A percentile compares a stretch with the other conserved stretches of the same genome.
Conservation (phyloP, 2,888 invertebrate species). For the Leptinotarsa haldemani region DNA sequence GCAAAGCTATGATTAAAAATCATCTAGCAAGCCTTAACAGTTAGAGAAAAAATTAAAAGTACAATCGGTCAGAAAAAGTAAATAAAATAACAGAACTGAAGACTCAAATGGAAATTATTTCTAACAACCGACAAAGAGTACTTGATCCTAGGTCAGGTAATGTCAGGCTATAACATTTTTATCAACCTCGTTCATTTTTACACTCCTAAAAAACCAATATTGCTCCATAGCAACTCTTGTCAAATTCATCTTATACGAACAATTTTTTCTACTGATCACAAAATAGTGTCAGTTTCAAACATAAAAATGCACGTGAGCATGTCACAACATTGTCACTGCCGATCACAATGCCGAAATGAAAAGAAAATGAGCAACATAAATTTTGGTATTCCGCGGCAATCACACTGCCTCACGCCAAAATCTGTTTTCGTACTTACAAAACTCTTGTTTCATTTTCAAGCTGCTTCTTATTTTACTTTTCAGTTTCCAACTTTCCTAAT, state of each 20-base stretch:
- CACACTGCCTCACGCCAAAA: slow-evolving; percentile 12
- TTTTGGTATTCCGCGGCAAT: slow-evolving; percentile 36
- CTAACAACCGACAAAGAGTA: no score
- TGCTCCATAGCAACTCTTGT: neutral
- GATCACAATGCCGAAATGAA: slow-evolving; percentile 45
- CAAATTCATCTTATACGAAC: neutral
- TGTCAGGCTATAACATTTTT: no score
- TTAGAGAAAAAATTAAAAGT: no score
- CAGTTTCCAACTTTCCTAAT: slow-evolving; percentile 24
- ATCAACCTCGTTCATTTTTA: neutral
- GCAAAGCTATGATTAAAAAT: no score
- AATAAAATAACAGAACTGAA: no score
- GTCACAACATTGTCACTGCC: slow-evolving; percentile 55
- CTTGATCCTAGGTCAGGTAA: no score
- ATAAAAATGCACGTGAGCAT: slow-evolving; percentile 57
- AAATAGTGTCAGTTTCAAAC: slow-evolving; percentile 10
- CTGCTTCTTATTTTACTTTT: slow-evolving; percentile 42
- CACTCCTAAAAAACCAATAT: neutral
- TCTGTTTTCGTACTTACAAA: slow-evolving; percentile 21
- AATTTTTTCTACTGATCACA: slow-evolving; percentile 28
- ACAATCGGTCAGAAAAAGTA: no score
- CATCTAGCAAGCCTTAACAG: no score
- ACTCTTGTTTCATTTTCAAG: slow-evolving; percentile 35
- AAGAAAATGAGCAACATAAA: slow-evolving; percentile 31
- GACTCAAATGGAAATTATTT: no score